Conservation (phyloP, 2,888 invertebrate genomes). For the Apocheima hispidaria region DNA sequence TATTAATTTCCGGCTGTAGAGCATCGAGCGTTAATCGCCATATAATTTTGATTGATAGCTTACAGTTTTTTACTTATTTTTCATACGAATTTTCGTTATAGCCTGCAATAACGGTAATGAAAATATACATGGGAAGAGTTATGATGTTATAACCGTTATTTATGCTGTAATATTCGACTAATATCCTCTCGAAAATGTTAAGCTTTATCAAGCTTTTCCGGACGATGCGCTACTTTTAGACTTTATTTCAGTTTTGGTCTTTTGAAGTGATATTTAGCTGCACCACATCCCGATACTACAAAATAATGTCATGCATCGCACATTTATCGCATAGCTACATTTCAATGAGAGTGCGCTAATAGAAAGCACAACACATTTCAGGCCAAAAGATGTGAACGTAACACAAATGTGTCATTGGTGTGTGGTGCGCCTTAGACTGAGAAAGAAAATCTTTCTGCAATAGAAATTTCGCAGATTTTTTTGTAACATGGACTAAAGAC, state of each 20-base stretch:
- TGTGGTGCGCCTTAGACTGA: no score
- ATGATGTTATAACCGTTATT: slow-evolving; percentile 57
- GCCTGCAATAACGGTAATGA: slow-evolving; percentile 66
- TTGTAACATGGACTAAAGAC: no score
- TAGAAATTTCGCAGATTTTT: no score
- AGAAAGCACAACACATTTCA: no score
- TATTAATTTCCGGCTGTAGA: slow-evolving; percentile 72
- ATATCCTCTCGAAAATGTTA: slow-evolving; percentile 50
- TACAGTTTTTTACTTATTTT: slow-evolving; percentile 67
- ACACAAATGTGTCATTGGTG: no score
- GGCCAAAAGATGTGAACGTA: no score
- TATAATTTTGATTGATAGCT: slow-evolving; percentile 78
- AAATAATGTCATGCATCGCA: no score
- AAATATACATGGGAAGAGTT: slow-evolving; percentile 61
- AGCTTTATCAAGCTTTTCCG: slow-evolving; percentile 42
- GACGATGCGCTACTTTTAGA: slow-evolving; percentile 32
- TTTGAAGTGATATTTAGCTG: no score
- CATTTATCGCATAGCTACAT: no score
- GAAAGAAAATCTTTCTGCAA: no score
- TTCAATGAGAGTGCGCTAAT: no score
- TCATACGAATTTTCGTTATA: slow-evolving; percentile 64
- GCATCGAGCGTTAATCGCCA: slow-evolving; percentile 65
- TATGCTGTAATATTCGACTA: slow-evolving; percentile 51
- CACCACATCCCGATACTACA: no score
- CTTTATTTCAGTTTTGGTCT: slow-evolving; percentile 14